Conservation (phyloP, 2,888 invertebrate genomes). For the Acronicta alni region DNA sequence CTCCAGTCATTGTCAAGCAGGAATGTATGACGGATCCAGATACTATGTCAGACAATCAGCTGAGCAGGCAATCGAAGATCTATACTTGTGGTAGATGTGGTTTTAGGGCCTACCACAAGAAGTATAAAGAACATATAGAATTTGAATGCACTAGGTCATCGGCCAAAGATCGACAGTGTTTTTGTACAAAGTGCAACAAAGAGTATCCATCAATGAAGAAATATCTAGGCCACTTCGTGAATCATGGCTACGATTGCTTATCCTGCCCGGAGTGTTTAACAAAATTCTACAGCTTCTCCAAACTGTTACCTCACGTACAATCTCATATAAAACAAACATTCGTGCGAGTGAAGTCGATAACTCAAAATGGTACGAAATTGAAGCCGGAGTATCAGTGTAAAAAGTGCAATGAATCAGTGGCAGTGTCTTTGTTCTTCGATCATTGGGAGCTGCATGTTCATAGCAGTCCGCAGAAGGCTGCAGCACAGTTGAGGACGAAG, state of each 20-base stretch:
- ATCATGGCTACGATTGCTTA: slow-evolving; percentile 38
- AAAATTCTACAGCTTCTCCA: accelerated
- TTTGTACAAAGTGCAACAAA: slow-evolving; percentile 57
- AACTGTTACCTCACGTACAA: slow-evolving; percentile 47
- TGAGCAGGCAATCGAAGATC: not conserved
- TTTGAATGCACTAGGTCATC: accelerated
- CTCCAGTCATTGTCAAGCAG: not conserved
- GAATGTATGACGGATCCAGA: not conserved
- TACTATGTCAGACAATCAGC: not conserved
- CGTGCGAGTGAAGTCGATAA: slow-evolving; percentile 30
- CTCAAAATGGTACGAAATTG: accelerated
- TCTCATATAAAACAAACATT: slow-evolving; percentile 56
- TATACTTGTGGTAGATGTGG: slow-evolving; percentile 55
- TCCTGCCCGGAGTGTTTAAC: slow-evolving; percentile 62
- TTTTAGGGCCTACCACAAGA: slow-evolving; percentile 32
- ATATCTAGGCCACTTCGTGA: slow-evolving; percentile 60
- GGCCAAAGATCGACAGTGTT: accelerated
- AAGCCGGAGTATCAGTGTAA: slow-evolving; percentile 54
- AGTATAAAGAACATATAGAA: slow-evolving; percentile 41
- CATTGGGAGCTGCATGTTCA: slow-evolving; percentile 71
- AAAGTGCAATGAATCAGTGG: slow-evolving; percentile 33
- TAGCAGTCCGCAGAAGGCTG: not conserved
- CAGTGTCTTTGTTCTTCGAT: slow-evolving; percentile 36
- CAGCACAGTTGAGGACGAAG: no score
- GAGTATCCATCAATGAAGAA: slow-evolving; percentile 27